Conservation (phyloP, 2,113 vertebrate species). For the Potamarius usumacintae region DNA sequence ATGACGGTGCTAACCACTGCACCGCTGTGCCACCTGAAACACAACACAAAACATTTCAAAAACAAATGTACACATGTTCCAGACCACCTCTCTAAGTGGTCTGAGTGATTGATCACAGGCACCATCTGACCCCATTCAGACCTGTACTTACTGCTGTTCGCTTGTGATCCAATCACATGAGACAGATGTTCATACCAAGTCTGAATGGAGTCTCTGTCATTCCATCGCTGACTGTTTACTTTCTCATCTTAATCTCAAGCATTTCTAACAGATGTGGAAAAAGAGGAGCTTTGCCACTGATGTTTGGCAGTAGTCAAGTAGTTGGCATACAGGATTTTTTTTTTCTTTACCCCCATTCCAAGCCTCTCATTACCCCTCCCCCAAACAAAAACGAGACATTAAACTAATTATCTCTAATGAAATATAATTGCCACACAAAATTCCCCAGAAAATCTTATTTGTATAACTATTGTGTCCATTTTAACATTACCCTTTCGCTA, state of each 20-base stretch:
- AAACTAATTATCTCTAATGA: background rate
- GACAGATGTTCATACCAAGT: background rate
- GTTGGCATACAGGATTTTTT: background rate
- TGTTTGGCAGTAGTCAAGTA: background rate
- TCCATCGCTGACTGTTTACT: background rate
- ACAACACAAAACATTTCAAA: background rate
- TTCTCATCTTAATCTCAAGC: background rate
- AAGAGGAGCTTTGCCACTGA: background rate
- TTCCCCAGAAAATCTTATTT: background rate
- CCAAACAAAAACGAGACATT: background rate
- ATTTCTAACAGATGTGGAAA: background rate
- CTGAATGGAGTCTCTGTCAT: background rate
- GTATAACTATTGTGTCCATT: background rate
- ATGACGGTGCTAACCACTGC: too few relatives aligned
- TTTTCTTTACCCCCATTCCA: too few relatives aligned
- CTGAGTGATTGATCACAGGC: background rate
- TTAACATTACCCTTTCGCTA: background rate
- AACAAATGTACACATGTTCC: background rate
- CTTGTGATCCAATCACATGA: background rate
- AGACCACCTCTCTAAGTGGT: background rate
- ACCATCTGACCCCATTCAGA: background rate
- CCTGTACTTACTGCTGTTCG: conserved; percentile 7
- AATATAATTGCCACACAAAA: background rate
- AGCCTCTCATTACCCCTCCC: too few relatives aligned
- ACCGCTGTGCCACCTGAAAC: background rate